Percentiles rank a stretch among this genome's conserved stretches.
phyloP scores from a whole-genome alignment of 2,888 invertebrate genomes.

The Biston betularia region DNA sequence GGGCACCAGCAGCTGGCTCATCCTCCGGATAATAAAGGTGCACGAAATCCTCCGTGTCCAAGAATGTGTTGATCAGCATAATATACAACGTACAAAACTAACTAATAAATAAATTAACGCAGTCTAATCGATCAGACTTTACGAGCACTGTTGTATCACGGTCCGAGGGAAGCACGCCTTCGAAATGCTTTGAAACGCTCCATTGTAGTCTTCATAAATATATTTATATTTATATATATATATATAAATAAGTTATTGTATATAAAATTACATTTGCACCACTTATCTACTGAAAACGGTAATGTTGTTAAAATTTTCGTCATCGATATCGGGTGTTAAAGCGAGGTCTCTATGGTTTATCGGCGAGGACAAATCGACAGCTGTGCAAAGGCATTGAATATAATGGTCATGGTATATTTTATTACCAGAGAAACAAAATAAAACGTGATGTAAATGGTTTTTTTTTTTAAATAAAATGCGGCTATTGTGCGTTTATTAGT shows the following conservation, averaged over 20 bases:
- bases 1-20: constrained; percentile 72
- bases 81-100: constrained; percentile 72
- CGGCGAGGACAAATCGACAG: constrained; percentile 44
- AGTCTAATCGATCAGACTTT: constrained; percentile 78
- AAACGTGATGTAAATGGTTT: neutral
- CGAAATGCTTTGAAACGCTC: constrained; percentile 74
- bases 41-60: constrained; percentile 86
- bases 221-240: constrained; percentile 51
- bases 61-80: constrained; percentile 84
- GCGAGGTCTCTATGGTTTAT: constrained; percentile 51
- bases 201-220: constrained; percentile 64
- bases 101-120: constrained; percentile 75
- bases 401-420: constrained; percentile 1
- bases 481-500: neutral
- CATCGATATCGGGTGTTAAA: constrained; percentile 41
- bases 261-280: constrained; percentile 81
- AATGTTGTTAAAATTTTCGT: constrained; percentile 35
- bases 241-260: constrained; percentile 71
- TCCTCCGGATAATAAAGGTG: constrained; percentile 82
- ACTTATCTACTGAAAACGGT: constrained; percentile 63
- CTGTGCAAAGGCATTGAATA: constrained; percentile 50
- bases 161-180: constrained; percentile 73
- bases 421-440: constrained; percentile 2
- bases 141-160: constrained; percentile 66
- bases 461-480: neutral